Evolutionary conservation across 2,113 vertebrate genomes (phyloP).

Genomic region (Cephalopterus ornatus): DNA sequence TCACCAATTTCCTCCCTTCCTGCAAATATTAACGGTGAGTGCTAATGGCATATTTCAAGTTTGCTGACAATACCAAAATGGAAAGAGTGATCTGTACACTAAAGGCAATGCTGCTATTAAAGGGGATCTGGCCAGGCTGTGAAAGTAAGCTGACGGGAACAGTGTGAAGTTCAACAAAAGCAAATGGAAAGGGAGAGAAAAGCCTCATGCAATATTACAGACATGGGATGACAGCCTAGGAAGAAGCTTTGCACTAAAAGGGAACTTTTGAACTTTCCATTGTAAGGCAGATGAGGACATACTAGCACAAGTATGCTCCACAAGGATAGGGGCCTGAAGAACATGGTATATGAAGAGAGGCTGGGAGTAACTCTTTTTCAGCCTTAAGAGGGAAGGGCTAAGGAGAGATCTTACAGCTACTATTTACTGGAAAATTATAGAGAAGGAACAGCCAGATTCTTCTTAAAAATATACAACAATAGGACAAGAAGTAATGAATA

Average conservation of each 20-base stretch:
- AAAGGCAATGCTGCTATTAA: background rate
- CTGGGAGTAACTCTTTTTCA: background rate
- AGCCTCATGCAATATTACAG: background rate
- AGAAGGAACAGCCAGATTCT: background rate
- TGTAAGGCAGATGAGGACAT: background rate
- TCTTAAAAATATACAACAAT: background rate
- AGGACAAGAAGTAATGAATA: background rate
- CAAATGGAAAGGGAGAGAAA: background rate
- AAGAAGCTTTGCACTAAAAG: background rate
- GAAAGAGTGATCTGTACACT: background rate
- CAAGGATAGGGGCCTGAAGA: background rate
- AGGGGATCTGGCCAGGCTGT: background rate
- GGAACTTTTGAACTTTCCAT: background rate
- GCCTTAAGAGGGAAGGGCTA: background rate
- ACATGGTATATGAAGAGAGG: background rate
- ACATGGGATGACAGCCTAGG: background rate
- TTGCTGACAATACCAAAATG: background rate
- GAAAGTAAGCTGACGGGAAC: background rate
- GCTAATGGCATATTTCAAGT: background rate
- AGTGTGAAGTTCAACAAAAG: background rate
- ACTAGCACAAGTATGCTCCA: background rate
- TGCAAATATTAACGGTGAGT: background rate
- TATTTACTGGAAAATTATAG: background rate
- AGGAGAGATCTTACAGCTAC: background rate
- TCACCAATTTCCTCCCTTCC: background rate